These are phyloP conservation scores for Aldabrachelys gigantea DNA, from an alignment of 2,113 vertebrate species.

Conservation along the genomic window DNA sequence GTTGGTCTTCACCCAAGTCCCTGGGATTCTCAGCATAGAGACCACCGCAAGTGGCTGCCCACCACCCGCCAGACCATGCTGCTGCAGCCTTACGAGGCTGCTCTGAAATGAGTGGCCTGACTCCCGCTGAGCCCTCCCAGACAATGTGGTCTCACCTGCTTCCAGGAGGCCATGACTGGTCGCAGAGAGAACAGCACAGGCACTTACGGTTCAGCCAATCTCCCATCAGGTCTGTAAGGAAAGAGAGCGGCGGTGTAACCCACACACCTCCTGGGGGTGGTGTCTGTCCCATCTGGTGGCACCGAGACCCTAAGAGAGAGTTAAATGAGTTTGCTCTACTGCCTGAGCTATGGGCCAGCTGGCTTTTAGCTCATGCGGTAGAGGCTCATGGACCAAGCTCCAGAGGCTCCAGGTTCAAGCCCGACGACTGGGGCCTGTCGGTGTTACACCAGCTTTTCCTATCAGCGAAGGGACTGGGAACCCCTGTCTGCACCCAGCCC, in stretches of 20 bases:
- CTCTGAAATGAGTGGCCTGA: background rate
- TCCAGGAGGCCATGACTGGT: background rate
- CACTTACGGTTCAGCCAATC: background rate
- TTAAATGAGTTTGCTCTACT: too few species aligned
- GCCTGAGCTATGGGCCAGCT: too few species aligned
- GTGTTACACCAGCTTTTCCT: fast-evolving
- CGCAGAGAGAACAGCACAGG: fast-evolving
- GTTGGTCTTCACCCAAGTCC: background rate
- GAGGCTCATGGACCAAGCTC: too few species aligned
- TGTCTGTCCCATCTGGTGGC: too few species aligned
- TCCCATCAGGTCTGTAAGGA: background rate
- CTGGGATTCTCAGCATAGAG: background rate
- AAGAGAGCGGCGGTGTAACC: background rate
- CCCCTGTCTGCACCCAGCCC: fast-evolving
- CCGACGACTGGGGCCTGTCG: too few species aligned
- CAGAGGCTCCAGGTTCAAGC: too few species aligned
- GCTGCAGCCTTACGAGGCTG: too few species aligned
- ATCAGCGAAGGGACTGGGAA: fast-evolving
- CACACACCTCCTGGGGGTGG: too few species aligned
- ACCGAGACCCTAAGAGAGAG: too few species aligned
- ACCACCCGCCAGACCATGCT: background rate
- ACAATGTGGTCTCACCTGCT: background rate
- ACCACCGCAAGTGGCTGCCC: background rate
- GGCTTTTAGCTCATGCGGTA: too few species aligned
- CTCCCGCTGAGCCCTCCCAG: too few species aligned